phyloP scores from a whole-genome alignment of 2,888 invertebrate genomes.

The Ormyrus nitidulus region DNA sequence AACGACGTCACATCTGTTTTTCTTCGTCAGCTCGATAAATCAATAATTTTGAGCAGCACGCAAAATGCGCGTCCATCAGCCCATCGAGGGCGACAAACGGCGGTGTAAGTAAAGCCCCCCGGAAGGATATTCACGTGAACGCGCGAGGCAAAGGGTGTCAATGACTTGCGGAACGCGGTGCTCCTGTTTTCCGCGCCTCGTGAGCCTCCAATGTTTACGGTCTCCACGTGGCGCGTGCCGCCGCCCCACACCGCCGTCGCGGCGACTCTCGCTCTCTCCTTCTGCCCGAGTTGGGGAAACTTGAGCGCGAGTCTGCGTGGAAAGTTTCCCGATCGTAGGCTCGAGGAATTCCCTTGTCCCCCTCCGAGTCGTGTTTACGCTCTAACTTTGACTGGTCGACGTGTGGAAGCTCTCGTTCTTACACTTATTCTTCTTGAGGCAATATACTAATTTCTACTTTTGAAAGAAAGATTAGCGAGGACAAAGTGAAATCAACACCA shows the following conservation, averaged over 20 bases:
- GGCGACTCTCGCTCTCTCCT: not conserved
- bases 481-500: no score
- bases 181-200: slow-evolving; percentile 41
- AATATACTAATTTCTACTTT: no score
- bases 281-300: slow-evolving; percentile 58
- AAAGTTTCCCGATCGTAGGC: slow-evolving; percentile 68
- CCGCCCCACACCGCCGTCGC: slow-evolving; percentile 4
- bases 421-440: no score
- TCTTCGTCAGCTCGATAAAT: no score
- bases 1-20: no score
- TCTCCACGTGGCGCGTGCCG: slow-evolving; percentile 61
- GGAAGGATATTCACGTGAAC: not conserved
- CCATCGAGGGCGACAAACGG: not conserved
- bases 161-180: slow-evolving; percentile 48
- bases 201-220: slow-evolving; percentile 61
- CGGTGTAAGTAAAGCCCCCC: no score
- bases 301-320: slow-evolving; percentile 57
- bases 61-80: not conserved
- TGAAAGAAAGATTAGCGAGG: no score
- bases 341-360: slow-evolving; percentile 17
- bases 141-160: slow-evolving; percentile 31
- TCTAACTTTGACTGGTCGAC: no score
- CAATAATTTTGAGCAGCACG: no score
- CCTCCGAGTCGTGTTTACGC: not conserved
- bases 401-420: no score